These are phyloP conservation scores for Lipophrys pholis DNA, from an alignment of 2,113 vertebrate genomes.

Conservation along the genomic window DNA sequence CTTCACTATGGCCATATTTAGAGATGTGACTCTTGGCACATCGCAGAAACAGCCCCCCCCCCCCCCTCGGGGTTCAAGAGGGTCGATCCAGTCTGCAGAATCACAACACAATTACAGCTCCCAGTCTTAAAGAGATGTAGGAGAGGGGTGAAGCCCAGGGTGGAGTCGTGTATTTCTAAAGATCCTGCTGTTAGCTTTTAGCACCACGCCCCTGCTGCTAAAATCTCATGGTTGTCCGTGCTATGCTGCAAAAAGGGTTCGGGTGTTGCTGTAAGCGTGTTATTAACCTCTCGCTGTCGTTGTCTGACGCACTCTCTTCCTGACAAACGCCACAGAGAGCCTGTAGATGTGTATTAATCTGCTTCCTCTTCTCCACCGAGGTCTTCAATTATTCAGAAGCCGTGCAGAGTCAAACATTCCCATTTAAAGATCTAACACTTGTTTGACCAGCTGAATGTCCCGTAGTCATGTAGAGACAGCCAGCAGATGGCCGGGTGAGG, in stretches of 20 bases:
- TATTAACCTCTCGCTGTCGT: slow-evolving; percentile 44
- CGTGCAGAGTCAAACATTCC: slow-evolving; percentile 77
- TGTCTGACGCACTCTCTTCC: slow-evolving; percentile 67
- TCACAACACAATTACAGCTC: slow-evolving; percentile 77
- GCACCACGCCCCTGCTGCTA: slow-evolving; percentile 78
- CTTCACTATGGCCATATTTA: slow-evolving; percentile 68
- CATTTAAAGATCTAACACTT: slow-evolving; percentile 81
- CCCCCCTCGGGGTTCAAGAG: slow-evolving; percentile 31
- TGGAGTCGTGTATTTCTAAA: slow-evolving; percentile 25
- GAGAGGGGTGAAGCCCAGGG: slow-evolving; percentile 18
- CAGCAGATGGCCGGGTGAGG: slow-evolving; percentile 22
- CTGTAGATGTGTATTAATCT: slow-evolving; percentile 66
- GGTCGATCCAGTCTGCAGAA: slow-evolving; percentile 62
- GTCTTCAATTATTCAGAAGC: slow-evolving; percentile 80
- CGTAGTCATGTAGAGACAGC: slow-evolving; percentile 70
- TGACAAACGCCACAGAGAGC: slow-evolving; percentile 40
- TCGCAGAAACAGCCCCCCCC: slow-evolving; percentile 42
- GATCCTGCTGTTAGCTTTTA: slow-evolving; percentile 81
- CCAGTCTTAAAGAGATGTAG: slow-evolving; percentile 74
- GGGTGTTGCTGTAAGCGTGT: slow-evolving; percentile 58
- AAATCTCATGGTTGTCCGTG: slow-evolving; percentile 72
- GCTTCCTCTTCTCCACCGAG: slow-evolving; percentile 42
- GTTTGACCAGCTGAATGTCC: slow-evolving; percentile 76
- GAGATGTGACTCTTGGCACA: slow-evolving; percentile 74
- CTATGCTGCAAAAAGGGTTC: slow-evolving; percentile 82